These are phyloP conservation scores for Asobara japonica DNA, from an alignment of 1,140 invertebrate species.

Conservation along the genomic window DNA sequence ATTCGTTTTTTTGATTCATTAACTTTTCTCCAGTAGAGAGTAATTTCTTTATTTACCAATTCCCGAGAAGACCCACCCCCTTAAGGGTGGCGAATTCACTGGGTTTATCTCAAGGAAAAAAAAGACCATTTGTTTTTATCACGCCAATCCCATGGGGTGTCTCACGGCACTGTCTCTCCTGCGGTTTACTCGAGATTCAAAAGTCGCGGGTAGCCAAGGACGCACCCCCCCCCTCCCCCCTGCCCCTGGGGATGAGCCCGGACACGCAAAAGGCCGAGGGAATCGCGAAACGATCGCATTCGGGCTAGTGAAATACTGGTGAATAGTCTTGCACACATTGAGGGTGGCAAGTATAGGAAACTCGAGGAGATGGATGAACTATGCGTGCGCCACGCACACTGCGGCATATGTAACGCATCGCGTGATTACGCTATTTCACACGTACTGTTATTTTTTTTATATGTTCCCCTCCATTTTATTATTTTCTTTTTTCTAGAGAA, in stretches of 20 bases:
- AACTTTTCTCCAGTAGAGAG: slow-evolving; percentile 32
- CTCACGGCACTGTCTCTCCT: background rate
- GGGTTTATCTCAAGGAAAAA: background rate
- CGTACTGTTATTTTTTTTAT: background rate
- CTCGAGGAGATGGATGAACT: background rate
- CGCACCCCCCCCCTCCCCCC: slow-evolving; percentile 32
- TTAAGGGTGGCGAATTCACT: too few species aligned
- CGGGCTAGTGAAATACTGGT: background rate
- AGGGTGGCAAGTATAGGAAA: background rate
- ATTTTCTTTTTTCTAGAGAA: background rate
- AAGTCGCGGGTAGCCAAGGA: slow-evolving; percentile 34
- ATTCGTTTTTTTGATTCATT: too few species aligned
- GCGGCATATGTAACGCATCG: background rate
- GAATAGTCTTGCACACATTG: background rate
- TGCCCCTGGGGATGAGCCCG: slow-evolving; percentile 25
- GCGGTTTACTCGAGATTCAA: background rate
- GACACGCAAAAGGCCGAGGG: slow-evolving; percentile 10
- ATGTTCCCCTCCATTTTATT: background rate
- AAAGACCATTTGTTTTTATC: background rate
- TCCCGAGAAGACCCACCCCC: background rate
- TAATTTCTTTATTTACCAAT: background rate
- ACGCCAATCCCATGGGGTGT: background rate
- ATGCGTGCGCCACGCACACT: background rate
- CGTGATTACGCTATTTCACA: background rate
- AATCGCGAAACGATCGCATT: background rate